Conservation (phyloP, 1,140 invertebrate species). For the Pollicipes pollicipes region DNA sequence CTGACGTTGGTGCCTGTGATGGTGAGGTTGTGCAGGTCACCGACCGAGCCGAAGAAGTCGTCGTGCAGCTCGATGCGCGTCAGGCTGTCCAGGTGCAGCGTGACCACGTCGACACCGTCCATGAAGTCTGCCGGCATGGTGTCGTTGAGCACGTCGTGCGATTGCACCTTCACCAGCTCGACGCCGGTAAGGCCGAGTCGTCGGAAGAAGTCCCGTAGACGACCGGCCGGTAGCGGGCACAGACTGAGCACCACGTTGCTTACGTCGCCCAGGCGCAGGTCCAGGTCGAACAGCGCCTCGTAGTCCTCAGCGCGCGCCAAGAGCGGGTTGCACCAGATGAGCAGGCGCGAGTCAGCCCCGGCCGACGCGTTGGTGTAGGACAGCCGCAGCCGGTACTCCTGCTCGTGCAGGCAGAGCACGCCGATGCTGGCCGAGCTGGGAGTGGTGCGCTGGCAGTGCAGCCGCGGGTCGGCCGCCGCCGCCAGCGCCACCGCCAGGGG, state of each 20-base stretch:
- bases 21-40: constrained; percentile 35
- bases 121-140: neutral
- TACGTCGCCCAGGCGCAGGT: neutral
- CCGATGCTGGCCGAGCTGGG: neutral
- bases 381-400: neutral
- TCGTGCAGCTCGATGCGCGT: neutral
- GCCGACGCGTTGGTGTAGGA: neutral
- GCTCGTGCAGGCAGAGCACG: neutral
- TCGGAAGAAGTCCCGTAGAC: neutral
- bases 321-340: neutral
- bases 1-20: constrained; percentile 29
- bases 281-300: neutral
- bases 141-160: neutral
- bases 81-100: neutral
- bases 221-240: neutral
- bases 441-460: neutral
- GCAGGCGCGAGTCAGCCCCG: neutral
- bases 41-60: constrained; percentile 13
- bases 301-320: neutral
- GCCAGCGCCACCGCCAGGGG: neutral
- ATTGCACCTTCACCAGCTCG: neutral
- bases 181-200: neutral
- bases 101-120: neutral
- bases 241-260: neutral
- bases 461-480: too few relatives aligned